Evolutionary conservation across 2,888 invertebrate species (phyloP).

Genomic region (Doris montereyensis): DNA sequence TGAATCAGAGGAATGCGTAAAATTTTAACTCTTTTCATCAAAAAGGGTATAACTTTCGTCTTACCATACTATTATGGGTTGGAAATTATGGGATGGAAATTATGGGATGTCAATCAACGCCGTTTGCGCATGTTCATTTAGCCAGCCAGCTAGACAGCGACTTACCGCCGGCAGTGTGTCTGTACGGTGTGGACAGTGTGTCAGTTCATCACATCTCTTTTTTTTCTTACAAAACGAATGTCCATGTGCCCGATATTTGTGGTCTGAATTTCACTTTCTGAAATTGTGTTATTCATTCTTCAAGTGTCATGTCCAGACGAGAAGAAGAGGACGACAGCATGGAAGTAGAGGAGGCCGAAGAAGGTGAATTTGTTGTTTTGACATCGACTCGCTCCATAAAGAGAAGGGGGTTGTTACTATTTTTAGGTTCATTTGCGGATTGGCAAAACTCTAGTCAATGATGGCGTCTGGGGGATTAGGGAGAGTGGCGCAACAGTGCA

Average conservation of each 20-base stretch:
- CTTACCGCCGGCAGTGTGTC: background rate
- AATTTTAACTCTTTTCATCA: too few relatives aligned
- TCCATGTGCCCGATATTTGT: too few relatives aligned
- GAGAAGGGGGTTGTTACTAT: slow-evolving; percentile 19
- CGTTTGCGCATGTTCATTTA: slow-evolving; percentile 62
- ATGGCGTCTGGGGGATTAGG: too few relatives aligned
- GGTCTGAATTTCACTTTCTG: too few relatives aligned
- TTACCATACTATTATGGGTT: slow-evolving; percentile 39
- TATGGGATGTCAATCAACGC: slow-evolving; percentile 66
- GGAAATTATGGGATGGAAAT: slow-evolving; percentile 49
- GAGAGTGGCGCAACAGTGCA: too few relatives aligned
- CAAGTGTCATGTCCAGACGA: slow-evolving; percentile 45
- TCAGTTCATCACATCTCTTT: background rate
- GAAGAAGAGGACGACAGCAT: slow-evolving; percentile 59
- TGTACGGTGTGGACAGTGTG: background rate
- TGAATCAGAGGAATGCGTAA: too few relatives aligned
- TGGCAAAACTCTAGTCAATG: too few relatives aligned
- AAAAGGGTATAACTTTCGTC: too few relatives aligned
- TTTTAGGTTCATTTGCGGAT: slow-evolving; percentile 28
- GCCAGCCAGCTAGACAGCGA: background rate
- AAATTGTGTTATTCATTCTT: too few relatives aligned
- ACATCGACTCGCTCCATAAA: background rate
- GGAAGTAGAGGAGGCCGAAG: slow-evolving; percentile 60
- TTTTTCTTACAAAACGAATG: background rate
- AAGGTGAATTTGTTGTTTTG: slow-evolving; percentile 33